Evolutionary conservation across 2,113 vertebrate genomes (phyloP).

Genomic region (Oncorhynchus kisutch): DNA sequence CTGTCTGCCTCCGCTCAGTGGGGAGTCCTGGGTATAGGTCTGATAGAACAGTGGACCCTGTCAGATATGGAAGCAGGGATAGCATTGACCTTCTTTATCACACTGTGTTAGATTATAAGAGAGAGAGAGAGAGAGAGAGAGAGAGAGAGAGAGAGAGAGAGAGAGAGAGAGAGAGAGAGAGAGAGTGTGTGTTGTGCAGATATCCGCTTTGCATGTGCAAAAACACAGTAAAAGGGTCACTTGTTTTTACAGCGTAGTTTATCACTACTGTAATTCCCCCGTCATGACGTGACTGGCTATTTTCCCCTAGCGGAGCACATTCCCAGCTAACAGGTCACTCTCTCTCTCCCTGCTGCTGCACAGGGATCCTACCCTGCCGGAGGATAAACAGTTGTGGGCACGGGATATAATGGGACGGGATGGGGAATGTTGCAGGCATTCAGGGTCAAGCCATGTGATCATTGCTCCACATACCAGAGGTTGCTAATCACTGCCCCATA

Average conservation of each 20-base stretch:
- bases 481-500: not conserved
- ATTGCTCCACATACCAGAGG: slow-evolving; percentile 5
- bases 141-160: slow-evolving; percentile 2
- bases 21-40: too few species aligned
- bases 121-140: not conserved
- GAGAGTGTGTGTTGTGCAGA: not conserved
- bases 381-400: not conserved
- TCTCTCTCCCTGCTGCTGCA: slow-evolving; percentile 29
- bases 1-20: too few species aligned
- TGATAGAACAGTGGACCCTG: not conserved
- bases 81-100: not conserved
- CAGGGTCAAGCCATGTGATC: slow-evolving; percentile 29
- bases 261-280: slow-evolving; percentile 41
- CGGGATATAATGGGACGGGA: slow-evolving; percentile 8
- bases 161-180: not conserved
- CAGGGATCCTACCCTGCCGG: not conserved
- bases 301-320: slow-evolving; percentile 43
- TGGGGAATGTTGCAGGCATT: slow-evolving; percentile 22
- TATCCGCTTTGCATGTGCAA: slow-evolving; percentile 41
- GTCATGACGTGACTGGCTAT: slow-evolving; percentile 25
- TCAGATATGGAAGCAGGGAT: not conserved
- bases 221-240: slow-evolving; percentile 35
- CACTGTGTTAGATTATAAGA: not conserved
- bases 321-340: slow-evolving; percentile 49
- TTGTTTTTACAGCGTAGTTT: slow-evolving; percentile 55